Conservation (phyloP, 2,113 vertebrate species). For the Talpa occidentalis region DNA sequence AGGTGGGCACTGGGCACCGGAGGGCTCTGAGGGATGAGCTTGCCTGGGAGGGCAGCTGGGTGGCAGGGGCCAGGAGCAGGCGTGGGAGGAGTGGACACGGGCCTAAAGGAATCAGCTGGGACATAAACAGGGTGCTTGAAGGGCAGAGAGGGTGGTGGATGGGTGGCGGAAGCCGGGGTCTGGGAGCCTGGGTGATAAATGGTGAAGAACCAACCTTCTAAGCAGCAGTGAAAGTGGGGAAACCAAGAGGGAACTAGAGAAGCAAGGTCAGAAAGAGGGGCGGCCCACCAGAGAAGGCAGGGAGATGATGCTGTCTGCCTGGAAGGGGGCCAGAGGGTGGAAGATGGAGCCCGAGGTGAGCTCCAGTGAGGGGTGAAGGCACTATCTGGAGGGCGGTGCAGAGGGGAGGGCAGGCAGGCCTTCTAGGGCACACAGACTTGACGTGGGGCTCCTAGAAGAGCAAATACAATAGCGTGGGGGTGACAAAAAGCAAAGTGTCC, state of each 20-base stretch:
- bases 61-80: neutral
- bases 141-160: neutral
- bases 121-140: neutral
- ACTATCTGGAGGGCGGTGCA: no score
- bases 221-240: neutral
- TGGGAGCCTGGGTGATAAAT: neutral
- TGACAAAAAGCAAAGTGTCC: neutral
- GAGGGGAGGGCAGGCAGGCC: no score
- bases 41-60: neutral
- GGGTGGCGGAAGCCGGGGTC: neutral
- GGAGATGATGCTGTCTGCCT: neutral
- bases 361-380: neutral
- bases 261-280: neutral
- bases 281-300: neutral
- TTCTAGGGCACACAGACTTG: no score
- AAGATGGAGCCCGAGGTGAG: neutral
- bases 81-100: neutral
- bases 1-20: neutral
- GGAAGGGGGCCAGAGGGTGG: no score
- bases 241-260: neutral
- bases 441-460: neutral
- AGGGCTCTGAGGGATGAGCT: accelerated
- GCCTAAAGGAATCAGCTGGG: neutral
- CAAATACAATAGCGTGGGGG: neutral
- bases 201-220: neutral